A percentile compares a stretch with the other conserved stretches of the same genome.
phyloP scores from a whole-genome alignment of 1,140 invertebrate genomes.

The Aphidius gifuensis region DNA sequence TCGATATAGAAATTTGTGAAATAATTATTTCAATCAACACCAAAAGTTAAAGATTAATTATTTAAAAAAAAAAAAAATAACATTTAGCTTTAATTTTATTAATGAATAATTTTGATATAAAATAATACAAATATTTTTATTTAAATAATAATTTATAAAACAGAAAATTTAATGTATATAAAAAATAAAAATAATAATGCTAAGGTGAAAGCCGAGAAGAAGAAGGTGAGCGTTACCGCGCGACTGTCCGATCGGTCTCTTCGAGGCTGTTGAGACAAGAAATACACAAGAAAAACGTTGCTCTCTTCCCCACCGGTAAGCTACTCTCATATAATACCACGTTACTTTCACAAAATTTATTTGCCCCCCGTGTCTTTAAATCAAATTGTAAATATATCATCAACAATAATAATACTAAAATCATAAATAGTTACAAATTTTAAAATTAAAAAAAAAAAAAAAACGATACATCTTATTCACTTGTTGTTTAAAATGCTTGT shows the following conservation, averaged over 20 bases:
- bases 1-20: too few species aligned
- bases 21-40: too few species aligned
- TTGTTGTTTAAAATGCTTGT: too few species aligned
- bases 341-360: constrained; percentile 45
- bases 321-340: constrained; percentile 30
- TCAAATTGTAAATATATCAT: background rate
- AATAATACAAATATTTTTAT: background rate
- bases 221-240: constrained; percentile 26
- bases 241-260: constrained; percentile 25
- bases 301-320: constrained; percentile 19
- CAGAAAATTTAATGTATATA: background rate
- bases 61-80: too few species aligned
- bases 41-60: too few species aligned
- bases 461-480: too few species aligned
- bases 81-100: too few species aligned
- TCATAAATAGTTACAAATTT: too few species aligned
- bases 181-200: background rate
- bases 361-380: constrained; percentile 10
- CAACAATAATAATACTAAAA: too few species aligned
- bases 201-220: constrained; percentile 27
- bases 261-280: too few species aligned
- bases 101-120: too few species aligned
- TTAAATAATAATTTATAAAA: background rate
- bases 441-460: too few species aligned
- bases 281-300: background rate